Evolutionary conservation across 2,797 vertebrate genomes (phyloP).

Genomic region (Acanthurus tractus): DNA sequence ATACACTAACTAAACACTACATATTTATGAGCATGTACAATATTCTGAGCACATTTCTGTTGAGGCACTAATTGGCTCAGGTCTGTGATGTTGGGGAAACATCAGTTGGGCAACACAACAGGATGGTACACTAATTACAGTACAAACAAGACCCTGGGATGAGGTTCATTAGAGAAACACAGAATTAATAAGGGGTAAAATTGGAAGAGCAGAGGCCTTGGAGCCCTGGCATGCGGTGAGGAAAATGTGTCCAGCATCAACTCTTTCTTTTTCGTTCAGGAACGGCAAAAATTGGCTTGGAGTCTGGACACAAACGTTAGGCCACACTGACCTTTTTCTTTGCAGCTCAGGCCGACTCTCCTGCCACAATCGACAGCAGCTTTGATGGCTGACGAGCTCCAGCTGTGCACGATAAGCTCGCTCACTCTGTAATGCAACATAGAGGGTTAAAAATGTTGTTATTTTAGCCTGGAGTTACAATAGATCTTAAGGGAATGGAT

Average conservation of each 20-base stretch:
- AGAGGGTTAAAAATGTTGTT: neutral
- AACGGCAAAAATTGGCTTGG: constrained; percentile 11
- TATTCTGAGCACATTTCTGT: constrained; percentile 15
- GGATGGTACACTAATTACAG: constrained; percentile 27
- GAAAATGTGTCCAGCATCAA: neutral
- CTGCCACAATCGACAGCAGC: constrained; percentile 40
- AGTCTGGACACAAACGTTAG: constrained; percentile 23
- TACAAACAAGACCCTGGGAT: constrained; percentile 21
- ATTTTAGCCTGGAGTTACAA: neutral
- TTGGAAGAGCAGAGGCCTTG: neutral
- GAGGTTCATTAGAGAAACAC: constrained; percentile 35
- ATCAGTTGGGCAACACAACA: constrained; percentile 27
- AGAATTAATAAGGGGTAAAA: constrained; percentile 3
- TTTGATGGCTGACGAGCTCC: constrained; percentile 27
- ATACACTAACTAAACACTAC: no score
- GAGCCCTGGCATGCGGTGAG: neutral
- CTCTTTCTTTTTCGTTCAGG: constrained; percentile 1
- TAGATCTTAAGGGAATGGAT: neutral
- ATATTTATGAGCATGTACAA: constrained; percentile 3
- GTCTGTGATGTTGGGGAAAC: constrained; percentile 33
- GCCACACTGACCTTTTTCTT: constrained; percentile 37
- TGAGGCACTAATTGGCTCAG: constrained; percentile 27
- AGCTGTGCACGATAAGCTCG: constrained; percentile 15
- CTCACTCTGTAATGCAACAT: neutral
- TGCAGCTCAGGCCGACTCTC: constrained; percentile 20